Base-by-base conservation (phyloP, 1,140 invertebrate species). In the Drosophila kikkawai region DNA sequence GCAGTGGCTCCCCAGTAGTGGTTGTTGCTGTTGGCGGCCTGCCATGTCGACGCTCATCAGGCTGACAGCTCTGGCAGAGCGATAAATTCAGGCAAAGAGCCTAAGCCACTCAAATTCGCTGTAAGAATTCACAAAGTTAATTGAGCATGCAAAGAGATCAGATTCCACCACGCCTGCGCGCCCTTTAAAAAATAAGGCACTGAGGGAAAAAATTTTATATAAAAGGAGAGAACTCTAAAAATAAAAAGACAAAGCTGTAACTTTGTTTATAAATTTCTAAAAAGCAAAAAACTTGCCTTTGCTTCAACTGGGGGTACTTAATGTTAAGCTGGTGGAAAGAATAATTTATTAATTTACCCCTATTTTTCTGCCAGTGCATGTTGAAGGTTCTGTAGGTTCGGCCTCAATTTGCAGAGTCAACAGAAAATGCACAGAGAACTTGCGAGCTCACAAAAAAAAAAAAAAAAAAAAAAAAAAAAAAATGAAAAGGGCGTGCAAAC, bases 111-210 rank as follows among this genome's bases (percentile, higher is more conserved):
- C 67, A 66, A 51, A 53, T 79, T 79, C 53, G 9, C 36, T 39
- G 60, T 71, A 59, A 57, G 58, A 77, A 82, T 73, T 58, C 65
- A 47, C 67, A 67, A 80, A 79, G 61, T 90, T 88, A 88, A 88
- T 88, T 88, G 84, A 90, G 85, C 85, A 90, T 90, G 80, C 84
- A 81, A 78, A 65, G 45, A 84, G 81, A 88, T 88, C 84, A 84
- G 81, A 88, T 88, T 88, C 68, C 65, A 51, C 4, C 50, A 67
- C 47, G 71, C 59, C 69, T 65, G 75, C 42, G 61, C 63, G 61
- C 73, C 79, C 80, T 78, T 78, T 60, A 29, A 4, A 15, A 48
- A 47, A 22, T 7, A 7, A n/a, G 4, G 15, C 67, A 70, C 60
- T 36, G 17, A 4, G 1, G 17, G 7, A 36, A 22, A 19, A 34